Evolutionary conservation across 2,113 vertebrate species (phyloP), one percentile per base, ranked within the genome.

Genomic region (Nannospalax galili): DNA sequence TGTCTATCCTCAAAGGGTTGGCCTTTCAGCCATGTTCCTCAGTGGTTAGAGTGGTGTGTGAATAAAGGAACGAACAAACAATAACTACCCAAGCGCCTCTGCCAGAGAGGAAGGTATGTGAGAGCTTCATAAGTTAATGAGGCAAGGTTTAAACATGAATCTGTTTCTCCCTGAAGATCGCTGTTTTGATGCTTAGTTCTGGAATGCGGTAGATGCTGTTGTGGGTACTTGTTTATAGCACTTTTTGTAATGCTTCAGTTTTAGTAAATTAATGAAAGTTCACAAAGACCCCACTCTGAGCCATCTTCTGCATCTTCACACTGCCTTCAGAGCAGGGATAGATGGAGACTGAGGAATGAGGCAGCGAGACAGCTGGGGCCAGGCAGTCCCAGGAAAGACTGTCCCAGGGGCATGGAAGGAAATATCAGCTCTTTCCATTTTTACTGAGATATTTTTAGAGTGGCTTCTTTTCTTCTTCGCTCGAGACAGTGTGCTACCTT

Each of bases 371-470:
- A 82, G 94, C 91, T 58, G 58, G 93, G 84, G 42, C 67, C 17
- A 0, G 15, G 37, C n/a, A 48, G 35, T 69, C 91, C 75, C 89
- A 81, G 67, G 82, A 77, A 73, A 2, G 40, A 69, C 93, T 95
- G 72, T 75, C 93, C 72, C 42, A 64, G 70, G 77, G 91, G 60
- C 45, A 14, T 69, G 72, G 90, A 94, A 90, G 73, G 84, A 90
- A 94, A 96, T 95, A 90, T 93, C 96, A 98, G 84, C 95, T 96
- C 80, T 96, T 96, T 93, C 94, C 90, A 88, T 96, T 96, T 97
- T 96, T 95, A 62, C 74, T 2, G 19, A 86, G 75, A 48, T 97
- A 95, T 95, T 97, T 96, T 97, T 97, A 98, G 96, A 87, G 37
- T 32, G 65, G 69, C 48, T 88, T 91, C 82, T 94, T 92, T 96